phyloP scores from a whole-genome alignment of 2,888 invertebrate species.

The Sarcophaga subvicina region DNA sequence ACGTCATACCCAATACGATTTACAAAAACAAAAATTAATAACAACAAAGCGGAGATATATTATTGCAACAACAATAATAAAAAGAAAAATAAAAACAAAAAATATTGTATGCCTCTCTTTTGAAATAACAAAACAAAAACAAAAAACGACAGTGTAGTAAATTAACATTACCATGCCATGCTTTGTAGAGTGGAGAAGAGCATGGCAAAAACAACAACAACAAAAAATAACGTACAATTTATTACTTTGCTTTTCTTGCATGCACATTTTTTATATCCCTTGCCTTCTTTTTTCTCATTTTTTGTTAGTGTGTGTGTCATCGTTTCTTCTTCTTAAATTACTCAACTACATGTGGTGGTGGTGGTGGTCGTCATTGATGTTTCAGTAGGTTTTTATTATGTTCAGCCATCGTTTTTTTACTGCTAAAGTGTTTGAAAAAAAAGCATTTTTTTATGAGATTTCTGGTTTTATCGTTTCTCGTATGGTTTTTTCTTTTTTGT shows the following conservation, averaged over 20 bases:
- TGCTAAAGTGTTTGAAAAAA: neutral
- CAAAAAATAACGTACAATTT: neutral
- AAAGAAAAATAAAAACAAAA: slow-evolving; percentile 44
- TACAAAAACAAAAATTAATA: slow-evolving; percentile 36
- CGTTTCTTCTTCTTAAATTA: slow-evolving; percentile 26
- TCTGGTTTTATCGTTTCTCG: slow-evolving; percentile 39
- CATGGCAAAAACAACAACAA: slow-evolving; percentile 39
- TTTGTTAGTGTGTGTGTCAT: neutral
- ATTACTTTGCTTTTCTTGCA: slow-evolving; percentile 5
- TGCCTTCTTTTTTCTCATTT: neutral
- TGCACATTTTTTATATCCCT: slow-evolving; percentile 40
- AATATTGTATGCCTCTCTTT: slow-evolving; percentile 30
- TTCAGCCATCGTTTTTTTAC: slow-evolving; percentile 60
- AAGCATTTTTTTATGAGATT: slow-evolving; percentile 20
- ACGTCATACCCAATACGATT: neutral
- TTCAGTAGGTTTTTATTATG: slow-evolving; percentile 6
- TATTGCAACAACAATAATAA: slow-evolving; percentile 66
- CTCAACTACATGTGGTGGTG: slow-evolving; percentile 52
- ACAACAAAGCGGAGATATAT: slow-evolving; percentile 49
- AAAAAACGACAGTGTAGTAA: slow-evolving; percentile 33
- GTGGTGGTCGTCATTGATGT: slow-evolving; percentile 51
- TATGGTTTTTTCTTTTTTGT: neutral
- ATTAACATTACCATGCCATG: slow-evolving; percentile 39
- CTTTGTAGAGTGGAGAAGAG: neutral
- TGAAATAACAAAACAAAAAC: slow-evolving; percentile 26